These are phyloP conservation scores for Coregonus suidteri DNA, from an alignment of 2,797 vertebrate species.

Conservation along the genomic window DNA sequence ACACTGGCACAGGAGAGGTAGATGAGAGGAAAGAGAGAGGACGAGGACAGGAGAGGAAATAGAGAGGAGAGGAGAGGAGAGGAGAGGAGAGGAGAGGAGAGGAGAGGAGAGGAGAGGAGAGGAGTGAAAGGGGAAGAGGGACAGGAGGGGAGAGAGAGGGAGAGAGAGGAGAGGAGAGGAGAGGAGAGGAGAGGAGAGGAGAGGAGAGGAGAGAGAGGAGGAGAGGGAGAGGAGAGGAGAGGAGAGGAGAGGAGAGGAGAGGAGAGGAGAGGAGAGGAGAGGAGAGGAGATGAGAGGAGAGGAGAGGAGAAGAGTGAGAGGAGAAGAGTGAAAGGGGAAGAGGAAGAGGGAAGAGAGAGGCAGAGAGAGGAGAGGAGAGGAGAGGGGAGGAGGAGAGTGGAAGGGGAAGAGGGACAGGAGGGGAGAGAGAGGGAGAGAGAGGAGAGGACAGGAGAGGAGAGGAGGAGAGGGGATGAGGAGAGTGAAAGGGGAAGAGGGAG, in stretches of 20 bases:
- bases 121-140: neutral
- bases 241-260: neutral
- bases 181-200: neutral
- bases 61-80: too few species aligned
- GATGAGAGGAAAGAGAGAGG: neutral
- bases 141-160: neutral
- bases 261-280: too few species aligned
- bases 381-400: neutral
- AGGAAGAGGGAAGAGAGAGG: neutral
- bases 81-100: slow-evolving; percentile 2
- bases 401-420: neutral
- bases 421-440: neutral
- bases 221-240: neutral
- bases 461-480: neutral
- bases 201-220: neutral
- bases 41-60: too few species aligned
- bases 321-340: neutral
- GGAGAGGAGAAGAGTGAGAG: neutral
- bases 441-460: neutral
- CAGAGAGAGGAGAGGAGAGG: neutral
- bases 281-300: neutral
- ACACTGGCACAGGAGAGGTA: neutral
- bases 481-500: neutral
- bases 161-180: neutral
- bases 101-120: neutral